Evolutionary conservation across 2,113 vertebrate species (phyloP), one percentile per base, ranked within the genome.

Genomic region (Apistogramma diplotaenia): DNA sequence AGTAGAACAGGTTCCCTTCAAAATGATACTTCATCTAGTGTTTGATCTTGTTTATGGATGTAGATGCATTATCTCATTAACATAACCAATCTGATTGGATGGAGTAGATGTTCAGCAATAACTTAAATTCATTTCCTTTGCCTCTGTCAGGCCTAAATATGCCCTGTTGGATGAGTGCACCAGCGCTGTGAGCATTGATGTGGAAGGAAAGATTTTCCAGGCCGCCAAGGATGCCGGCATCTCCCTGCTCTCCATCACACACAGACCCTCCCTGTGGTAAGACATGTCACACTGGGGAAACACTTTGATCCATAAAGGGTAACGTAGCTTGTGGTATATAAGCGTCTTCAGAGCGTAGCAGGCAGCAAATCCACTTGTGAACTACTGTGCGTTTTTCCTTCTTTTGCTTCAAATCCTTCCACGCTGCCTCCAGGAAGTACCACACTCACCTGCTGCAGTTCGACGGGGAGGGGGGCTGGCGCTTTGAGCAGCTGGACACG

Each of bases 181-280:
- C 0, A 99, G 98, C 84, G 98, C 98, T 19, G 97, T 99, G 84
- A 99, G 98, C 95, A 99, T 99, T 57, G 98, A 99, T 43, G 98
- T 99, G 4, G 98, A 99, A 95, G 98, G 98, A 62, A 99, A 97
- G 90, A 99, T 99, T 92, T 99, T 99, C 93, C 98, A 99, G 92
- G 96, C 97, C 71, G 98, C 98, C 54, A 97, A 98, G 91, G 95
- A 96, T 75, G 93, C 96, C 61, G 97, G 97, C 65, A 99, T 99
- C 92, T 98, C 98, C 55, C 94, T 99, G 79, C 95, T 99, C 79
- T 99, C 98, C 51, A 99, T 99, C 92, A 99, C 98, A 9, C 98
- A 99, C 88, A 96, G 98, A 86, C 98, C 98, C 67, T 99, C 98
- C 81, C 96, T 99, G 80, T 99, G 98, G 98, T 99, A 86, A 97